phyloP scores from a whole-genome alignment of 2,888 invertebrate species.

The Hoplodrina blanda region DNA sequence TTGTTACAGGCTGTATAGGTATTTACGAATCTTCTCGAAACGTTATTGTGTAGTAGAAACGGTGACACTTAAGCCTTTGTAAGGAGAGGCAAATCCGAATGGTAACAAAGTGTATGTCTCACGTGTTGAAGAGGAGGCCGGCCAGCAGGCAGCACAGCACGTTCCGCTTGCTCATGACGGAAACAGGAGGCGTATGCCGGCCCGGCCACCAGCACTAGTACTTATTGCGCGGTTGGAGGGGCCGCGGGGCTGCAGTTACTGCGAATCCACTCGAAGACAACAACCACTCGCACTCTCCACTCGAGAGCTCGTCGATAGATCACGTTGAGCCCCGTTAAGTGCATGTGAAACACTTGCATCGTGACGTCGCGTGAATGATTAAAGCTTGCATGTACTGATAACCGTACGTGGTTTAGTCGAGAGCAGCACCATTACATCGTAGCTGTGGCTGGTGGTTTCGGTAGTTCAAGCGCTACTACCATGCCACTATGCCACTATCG shows the following conservation, averaged over 20 bases:
- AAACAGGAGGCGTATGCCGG: conserved; percentile 5
- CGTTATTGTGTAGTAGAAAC: too few species aligned
- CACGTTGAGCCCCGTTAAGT: conserved; percentile 32
- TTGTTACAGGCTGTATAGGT: too few species aligned
- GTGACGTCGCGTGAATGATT: conserved; percentile 19
- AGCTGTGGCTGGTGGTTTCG: not conserved
- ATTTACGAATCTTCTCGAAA: too few species aligned
- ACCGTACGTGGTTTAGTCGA: not conserved
- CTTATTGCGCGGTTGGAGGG: conserved; percentile 30
- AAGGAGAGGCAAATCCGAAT: not conserved
- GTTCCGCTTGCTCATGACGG: conserved; percentile 22
- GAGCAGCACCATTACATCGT: not conserved
- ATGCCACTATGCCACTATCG: too few species aligned
- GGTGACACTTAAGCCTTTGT: too few species aligned
- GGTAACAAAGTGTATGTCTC: conserved; percentile 21
- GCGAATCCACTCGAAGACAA: conserved; percentile 30
- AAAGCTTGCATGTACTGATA: conserved; percentile 24
- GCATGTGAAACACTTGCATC: conserved; percentile 31
- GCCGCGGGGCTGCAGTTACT: conserved; percentile 3
- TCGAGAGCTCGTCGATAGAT: conserved; percentile 19
- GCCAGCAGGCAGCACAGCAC: conserved; percentile 33
- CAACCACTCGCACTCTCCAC: conserved; percentile 21
- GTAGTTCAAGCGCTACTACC: not conserved
- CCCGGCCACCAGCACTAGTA: conserved; percentile 1
- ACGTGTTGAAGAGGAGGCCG: conserved; percentile 22